Base-by-base conservation (phyloP, 2,888 invertebrate species). In the Drosophila imparisetae region DNA sequence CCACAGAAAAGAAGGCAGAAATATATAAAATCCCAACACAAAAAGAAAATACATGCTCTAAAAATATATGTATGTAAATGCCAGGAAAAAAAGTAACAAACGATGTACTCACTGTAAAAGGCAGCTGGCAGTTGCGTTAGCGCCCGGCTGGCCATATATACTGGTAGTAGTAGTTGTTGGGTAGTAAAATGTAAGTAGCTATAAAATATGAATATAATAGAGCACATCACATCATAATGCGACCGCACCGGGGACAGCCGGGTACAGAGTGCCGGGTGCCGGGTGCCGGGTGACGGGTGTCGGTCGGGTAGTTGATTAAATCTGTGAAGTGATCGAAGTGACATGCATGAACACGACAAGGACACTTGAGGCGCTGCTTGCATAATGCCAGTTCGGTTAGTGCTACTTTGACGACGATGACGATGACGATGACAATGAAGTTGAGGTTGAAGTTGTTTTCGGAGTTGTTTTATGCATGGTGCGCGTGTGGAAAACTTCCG, bases 131-230 rank as follows among this genome's bases (percentile, higher is more conserved):
- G 76, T 52, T 53, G 66, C 54, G 52, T 65, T 57, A 57, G 57
- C 48, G 30, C 63, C 65, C 27, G 66, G 34, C 13, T 53, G 58
- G 52, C 42, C 21, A 24, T 40, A 45, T n/a, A 13, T 18, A 38
- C n/a, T 55, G 45, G 57, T 42, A 13, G 40, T 30, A 21, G 57
- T 59, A 63, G 67, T 66, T 55, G 66, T 58, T 55, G 65, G 62
- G 78, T 66, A 65, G 76, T 81, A 81, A 83, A 83, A 84, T 73
- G 84, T 83, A 83, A 83, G 83, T 85, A 83, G 85, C 83, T 84
- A 83, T 83, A 83, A 83, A 83, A 84, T 83, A 82, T 83, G 85
- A 83, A 83, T 83, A 83, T 83, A 83, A 83, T 83, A 82, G 83
- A 82, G 81, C 72, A 80, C 80, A 83, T 82, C 81, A 83, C 83